A percentile compares a stretch with the other conserved stretches of the same genome.
Conservation (phyloP, 2,113 vertebrate species). For the Pterophyllum scalare region DNA sequence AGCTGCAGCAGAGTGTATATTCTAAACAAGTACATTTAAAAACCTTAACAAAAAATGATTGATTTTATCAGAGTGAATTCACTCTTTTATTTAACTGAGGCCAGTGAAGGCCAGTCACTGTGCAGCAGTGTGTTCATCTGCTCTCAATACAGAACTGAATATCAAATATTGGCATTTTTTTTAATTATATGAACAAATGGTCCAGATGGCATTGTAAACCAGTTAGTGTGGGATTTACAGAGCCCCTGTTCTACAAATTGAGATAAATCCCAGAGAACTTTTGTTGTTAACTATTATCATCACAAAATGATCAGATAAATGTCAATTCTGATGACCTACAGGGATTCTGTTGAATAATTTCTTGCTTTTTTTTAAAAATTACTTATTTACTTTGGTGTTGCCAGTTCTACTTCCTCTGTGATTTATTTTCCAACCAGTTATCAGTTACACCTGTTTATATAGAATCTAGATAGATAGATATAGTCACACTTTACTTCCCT, state of each 20-base stretch:
- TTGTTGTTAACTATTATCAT: neutral
- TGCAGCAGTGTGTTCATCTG: neutral
- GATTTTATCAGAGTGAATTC: neutral
- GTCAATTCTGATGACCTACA: neutral
- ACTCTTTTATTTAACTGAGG: slow-evolving; percentile 11
- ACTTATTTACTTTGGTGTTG: neutral
- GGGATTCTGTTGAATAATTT: too few relatives aligned
- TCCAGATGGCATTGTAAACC: slow-evolving; percentile 37
- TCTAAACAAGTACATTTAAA: too few relatives aligned
- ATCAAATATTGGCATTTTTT: slow-evolving; percentile 35
- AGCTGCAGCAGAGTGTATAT: neutral
- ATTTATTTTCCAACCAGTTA: neutral
- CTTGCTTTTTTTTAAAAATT: too few relatives aligned
- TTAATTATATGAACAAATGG: neutral
- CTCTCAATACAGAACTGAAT: slow-evolving; percentile 3
- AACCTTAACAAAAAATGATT: neutral
- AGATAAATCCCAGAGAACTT: neutral
- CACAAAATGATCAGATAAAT: neutral
- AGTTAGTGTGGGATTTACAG: neutral
- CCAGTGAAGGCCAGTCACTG: slow-evolving; percentile 1
- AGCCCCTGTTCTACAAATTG: slow-evolving; percentile 8
- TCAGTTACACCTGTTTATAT: neutral
- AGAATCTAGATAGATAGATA: too few relatives aligned
- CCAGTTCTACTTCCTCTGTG: neutral
- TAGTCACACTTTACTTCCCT: neutral